Evolutionary conservation across 2,888 invertebrate genomes (phyloP).

Genomic region (Axea sp.): DNA sequence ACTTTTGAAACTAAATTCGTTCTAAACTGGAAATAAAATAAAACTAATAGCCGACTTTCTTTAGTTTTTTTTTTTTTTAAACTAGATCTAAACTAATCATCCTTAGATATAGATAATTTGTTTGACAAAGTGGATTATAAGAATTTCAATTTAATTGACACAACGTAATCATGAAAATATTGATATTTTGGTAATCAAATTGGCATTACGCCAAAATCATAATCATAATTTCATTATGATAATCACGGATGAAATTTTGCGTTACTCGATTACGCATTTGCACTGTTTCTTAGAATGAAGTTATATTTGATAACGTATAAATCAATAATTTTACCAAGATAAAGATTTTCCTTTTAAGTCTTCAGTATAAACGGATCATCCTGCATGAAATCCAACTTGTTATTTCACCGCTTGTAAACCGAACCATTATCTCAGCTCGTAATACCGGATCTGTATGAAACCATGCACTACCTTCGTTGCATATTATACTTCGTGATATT

Average conservation of each 20-base stretch:
- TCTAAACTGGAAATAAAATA: no score
- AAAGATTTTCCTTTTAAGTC: conserved; percentile 19
- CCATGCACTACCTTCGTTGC: conserved; percentile 52
- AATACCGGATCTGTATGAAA: conserved; percentile 56
- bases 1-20: no score
- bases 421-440: conserved; percentile 57
- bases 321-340: conserved; percentile 1
- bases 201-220: conserved; percentile 18
- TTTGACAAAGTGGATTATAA: conserved; percentile 37
- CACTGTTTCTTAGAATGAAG: no score
- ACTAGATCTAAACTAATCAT: no score
- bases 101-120: no score
- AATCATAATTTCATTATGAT: no score
- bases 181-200: conserved; percentile 4
- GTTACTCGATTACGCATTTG: no score
- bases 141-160: conserved; percentile 35
- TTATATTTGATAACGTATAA: no score
- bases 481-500: conserved; percentile 59
- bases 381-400: conserved; percentile 53
- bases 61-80: no score
- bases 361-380: conserved; percentile 43
- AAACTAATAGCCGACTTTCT: no score
- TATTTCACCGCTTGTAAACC: conserved; percentile 59
- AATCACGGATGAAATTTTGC: no score
- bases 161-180: conserved; percentile 1